These are phyloP conservation scores for Raphicerus campestris DNA, from an alignment of 2,113 vertebrate species.

Conservation along the genomic window DNA sequence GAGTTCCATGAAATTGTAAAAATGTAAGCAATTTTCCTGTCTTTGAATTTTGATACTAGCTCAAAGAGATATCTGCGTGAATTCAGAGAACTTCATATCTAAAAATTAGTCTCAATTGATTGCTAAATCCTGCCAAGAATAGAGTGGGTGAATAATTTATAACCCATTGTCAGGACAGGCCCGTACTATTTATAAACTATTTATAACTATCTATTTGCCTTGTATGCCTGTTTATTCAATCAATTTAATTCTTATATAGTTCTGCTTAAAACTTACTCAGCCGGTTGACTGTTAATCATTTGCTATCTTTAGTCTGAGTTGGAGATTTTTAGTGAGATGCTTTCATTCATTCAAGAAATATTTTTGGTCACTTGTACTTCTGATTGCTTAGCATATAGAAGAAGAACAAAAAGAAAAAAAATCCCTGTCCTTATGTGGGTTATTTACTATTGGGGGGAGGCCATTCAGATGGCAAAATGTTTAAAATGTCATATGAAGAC, in stretches of 20 bases:
- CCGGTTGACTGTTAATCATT: not conserved
- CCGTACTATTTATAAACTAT: slow-evolving; percentile 25
- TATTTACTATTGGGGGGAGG: not conserved
- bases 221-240: slow-evolving; percentile 19
- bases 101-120: not conserved
- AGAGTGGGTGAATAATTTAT: slow-evolving; percentile 32
- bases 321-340: not conserved
- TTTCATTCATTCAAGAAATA: not conserved
- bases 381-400: not conserved
- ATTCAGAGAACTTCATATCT: not conserved
- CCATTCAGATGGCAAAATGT: not conserved
- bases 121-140: not conserved
- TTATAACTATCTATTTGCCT: not conserved
- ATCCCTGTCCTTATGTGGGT: not conserved
- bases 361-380: not conserved
- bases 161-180: not conserved
- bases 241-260: not conserved
- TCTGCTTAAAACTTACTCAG: not conserved
- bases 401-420: not conserved
- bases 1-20: not conserved
- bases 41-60: not conserved
- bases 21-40: not conserved
- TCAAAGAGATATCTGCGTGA: not conserved
- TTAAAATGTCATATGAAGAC: not conserved
- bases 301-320: not conserved